Evolutionary conservation across 1,140 invertebrate species (phyloP).

Genomic region (Vanessa atalanta): DNA sequence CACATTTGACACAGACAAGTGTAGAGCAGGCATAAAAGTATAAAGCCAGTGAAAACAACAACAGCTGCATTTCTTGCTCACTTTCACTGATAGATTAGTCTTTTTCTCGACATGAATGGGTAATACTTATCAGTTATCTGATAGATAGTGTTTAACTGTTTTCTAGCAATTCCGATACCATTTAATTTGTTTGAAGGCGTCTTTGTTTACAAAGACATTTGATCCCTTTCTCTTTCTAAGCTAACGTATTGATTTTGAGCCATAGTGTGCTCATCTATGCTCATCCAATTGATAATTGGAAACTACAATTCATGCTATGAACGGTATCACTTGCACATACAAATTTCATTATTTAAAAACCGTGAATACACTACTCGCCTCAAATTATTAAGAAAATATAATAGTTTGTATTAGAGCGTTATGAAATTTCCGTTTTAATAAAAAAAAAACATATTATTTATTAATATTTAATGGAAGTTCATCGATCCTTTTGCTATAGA

Average conservation of each 20-base stretch:
- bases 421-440: too few relatives aligned
- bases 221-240: slow-evolving; percentile 6
- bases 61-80: slow-evolving; percentile 3
- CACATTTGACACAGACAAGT: neutral
- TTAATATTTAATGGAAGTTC: too few relatives aligned
- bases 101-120: slow-evolving; percentile 40
- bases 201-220: slow-evolving; percentile 9
- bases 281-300: too few relatives aligned
- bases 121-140: slow-evolving; percentile 42
- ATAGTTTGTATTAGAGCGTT: too few relatives aligned
- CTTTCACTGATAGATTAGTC: slow-evolving; percentile 43
- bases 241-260: neutral
- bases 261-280: neutral
- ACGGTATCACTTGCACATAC: too few relatives aligned
- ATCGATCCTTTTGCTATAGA: too few relatives aligned
- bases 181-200: neutral
- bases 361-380: too few relatives aligned
- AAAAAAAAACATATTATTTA: too few relatives aligned
- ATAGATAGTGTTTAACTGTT: slow-evolving; percentile 41
- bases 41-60: neutral
- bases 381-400: too few relatives aligned
- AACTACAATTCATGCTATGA: too few relatives aligned
- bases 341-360: too few relatives aligned
- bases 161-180: slow-evolving; percentile 39
- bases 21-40: neutral